These are phyloP conservation scores for Setipinna tenuifilis DNA, from an alignment of 2,797 vertebrate genomes.

Conservation along the genomic window DNA sequence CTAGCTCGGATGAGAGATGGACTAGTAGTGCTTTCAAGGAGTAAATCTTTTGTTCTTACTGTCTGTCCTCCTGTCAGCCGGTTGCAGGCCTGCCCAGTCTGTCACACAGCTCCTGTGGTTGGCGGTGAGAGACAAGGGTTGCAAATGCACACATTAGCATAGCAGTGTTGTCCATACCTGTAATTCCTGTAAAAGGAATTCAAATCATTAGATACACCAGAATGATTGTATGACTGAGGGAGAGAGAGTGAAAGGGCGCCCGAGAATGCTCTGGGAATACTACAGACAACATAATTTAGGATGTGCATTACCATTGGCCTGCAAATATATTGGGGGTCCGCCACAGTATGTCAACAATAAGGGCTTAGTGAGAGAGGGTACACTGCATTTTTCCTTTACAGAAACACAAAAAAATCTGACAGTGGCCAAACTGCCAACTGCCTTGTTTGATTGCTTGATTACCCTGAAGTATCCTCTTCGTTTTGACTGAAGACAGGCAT, in stretches of 20 bases:
- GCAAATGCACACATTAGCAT: background rate
- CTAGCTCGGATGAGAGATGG: background rate
- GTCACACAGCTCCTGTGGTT: background rate
- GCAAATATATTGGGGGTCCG: background rate
- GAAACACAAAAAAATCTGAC: background rate
- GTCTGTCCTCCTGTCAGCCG: background rate
- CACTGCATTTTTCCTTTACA: background rate
- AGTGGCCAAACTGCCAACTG: slow-evolving; percentile 4
- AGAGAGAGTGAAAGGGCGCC: background rate
- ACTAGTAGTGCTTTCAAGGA: background rate
- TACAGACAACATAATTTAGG: background rate
- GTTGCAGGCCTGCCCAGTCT: background rate
- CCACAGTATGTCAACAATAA: slow-evolving; percentile 1
- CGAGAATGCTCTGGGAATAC: background rate
- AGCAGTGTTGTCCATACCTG: slow-evolving; percentile 23
- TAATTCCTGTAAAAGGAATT: slow-evolving; percentile 25
- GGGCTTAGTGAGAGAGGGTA: background rate
- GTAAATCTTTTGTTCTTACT: too few species aligned
- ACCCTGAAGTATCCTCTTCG: slow-evolving; percentile 7
- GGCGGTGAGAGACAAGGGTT: background rate
- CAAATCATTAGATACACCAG: background rate
- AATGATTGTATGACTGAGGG: background rate
- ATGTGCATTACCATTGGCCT: background rate
- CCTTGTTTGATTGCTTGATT: slow-evolving; percentile 8
- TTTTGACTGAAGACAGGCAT: background rate